A percentile compares a stretch with the other conserved stretches of the same genome.
Conservation (phyloP, 2,888 invertebrate species). For the Lepidocyrtinus sp. region DNA sequence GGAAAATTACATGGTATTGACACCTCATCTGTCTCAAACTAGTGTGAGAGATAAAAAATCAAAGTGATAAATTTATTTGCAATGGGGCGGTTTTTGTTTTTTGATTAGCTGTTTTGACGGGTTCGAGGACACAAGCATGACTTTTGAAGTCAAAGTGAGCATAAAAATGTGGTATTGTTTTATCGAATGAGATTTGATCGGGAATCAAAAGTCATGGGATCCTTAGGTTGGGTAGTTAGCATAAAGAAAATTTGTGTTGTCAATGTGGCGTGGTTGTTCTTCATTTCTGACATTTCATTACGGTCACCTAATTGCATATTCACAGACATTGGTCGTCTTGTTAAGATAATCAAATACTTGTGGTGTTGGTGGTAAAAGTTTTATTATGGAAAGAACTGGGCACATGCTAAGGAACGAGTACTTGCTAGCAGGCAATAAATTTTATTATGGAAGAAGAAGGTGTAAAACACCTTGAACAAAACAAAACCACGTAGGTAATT, state of each 20-base stretch:
- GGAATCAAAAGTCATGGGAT: too few relatives aligned
- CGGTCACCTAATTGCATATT: too few relatives aligned
- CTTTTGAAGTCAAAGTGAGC: neutral
- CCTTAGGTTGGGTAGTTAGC: too few relatives aligned
- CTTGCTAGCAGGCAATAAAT: conserved; percentile 40
- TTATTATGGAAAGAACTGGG: conserved; percentile 7
- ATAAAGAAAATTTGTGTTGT: too few relatives aligned
- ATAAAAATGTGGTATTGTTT: neutral
- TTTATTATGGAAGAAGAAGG: conserved; percentile 42
- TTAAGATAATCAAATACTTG: conserved; percentile 5
- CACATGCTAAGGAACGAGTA: neutral
- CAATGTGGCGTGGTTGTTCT: too few relatives aligned
- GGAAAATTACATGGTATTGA: conserved; percentile 60
- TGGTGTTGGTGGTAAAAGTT: conserved; percentile 12
- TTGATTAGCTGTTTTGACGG: conserved; percentile 56
- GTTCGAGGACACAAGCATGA: conserved; percentile 35
- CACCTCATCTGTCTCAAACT: conserved; percentile 57
- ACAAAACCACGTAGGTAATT: conserved; percentile 22
- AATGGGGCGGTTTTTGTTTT: conserved; percentile 51
- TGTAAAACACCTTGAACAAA: conserved; percentile 47
- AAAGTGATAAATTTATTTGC: conserved; percentile 55
- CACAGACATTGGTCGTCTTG: neutral
- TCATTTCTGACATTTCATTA: too few relatives aligned
- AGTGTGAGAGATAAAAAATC: conserved; percentile 55
- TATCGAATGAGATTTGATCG: neutral